These are phyloP conservation scores for Rugalucina vietnamica DNA, from an alignment of 2,888 invertebrate genomes.

Conservation along the genomic window DNA sequence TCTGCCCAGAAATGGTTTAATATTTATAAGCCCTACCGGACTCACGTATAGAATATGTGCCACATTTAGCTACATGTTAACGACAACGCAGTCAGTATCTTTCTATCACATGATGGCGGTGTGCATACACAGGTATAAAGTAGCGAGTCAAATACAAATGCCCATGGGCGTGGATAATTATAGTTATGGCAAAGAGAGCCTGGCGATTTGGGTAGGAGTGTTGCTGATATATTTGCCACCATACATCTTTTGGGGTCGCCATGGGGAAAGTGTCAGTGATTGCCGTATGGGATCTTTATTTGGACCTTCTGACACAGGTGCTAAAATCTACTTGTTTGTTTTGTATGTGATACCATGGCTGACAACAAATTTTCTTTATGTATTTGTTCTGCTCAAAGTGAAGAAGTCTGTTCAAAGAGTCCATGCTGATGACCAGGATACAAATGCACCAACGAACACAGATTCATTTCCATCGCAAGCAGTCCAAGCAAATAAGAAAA, in stretches of 20 bases:
- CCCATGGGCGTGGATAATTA: background rate
- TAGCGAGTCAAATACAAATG: background rate
- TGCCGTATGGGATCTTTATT: background rate
- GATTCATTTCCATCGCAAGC: background rate
- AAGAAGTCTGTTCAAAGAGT: background rate
- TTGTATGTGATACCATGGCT: background rate
- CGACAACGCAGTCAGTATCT: background rate
- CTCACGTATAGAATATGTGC: background rate
- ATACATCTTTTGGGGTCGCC: background rate
- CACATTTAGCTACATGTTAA: background rate
- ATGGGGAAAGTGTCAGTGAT: background rate
- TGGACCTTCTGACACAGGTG: background rate
- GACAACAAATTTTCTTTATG: background rate
- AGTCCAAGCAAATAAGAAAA: background rate
- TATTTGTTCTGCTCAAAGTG: background rate
- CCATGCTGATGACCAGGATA: background rate
- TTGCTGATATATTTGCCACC: background rate
- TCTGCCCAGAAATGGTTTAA: background rate
- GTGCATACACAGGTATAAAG: background rate
- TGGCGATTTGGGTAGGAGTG: background rate
- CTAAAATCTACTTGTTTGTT: background rate
- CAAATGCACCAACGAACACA: background rate
- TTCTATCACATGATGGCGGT: background rate
- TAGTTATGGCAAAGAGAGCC: background rate
- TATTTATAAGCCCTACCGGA: background rate